Evolutionary conservation across 2,113 vertebrate species (phyloP), one percentile per base, ranked within the genome.

Genomic region (Semnornis frantzii): DNA sequence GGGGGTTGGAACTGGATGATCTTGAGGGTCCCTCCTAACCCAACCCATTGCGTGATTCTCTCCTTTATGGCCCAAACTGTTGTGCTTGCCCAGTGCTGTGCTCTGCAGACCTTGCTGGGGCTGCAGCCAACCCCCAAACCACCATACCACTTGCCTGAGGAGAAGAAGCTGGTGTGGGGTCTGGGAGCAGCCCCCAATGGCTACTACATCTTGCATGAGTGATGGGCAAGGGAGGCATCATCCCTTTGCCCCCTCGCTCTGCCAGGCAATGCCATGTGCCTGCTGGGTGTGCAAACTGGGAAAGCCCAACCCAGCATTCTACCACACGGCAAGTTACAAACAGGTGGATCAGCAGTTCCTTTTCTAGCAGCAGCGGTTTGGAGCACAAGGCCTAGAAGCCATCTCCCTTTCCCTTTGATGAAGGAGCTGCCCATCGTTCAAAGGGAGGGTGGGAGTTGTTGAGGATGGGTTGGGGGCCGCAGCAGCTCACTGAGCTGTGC

Each of bases 101-200:
- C 59, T 46, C 25, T 3, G 1, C 68, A 30, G 58, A 33, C 28
- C 42, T 12, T 39, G 39, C 54, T 0, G 2, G 19, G 55, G 27
- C 70, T 75, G 31, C 64, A 54, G 59, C 73, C 10, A 3, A 23
- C 57, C 69, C 21, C 44, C 33, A 10, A 50, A 39, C 15, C 31
- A 5, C 55, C 12, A 33, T 23, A 14, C 8, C 2, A 1, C 78
- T 31, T 89, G 23, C 58, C 46, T 0, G 0, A 31, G 71, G 39
- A 16, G 21, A 15, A 44, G 66, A 33, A 85, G 5, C 55, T 0
- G 1, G 19, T 0, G 0, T 19, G 37, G 50, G 33, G 11, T 31
- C 30, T 30, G 59, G 59, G 50, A 70, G 46, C 50, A 25, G 31
- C 28, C 21, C 34, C 27, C 3, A 19, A 11, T 10, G 39, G 12